Evolutionary conservation across 2,888 invertebrate genomes (phyloP), one percentile per base, ranked within the genome.

Genomic region (Taenaris catops): DNA sequence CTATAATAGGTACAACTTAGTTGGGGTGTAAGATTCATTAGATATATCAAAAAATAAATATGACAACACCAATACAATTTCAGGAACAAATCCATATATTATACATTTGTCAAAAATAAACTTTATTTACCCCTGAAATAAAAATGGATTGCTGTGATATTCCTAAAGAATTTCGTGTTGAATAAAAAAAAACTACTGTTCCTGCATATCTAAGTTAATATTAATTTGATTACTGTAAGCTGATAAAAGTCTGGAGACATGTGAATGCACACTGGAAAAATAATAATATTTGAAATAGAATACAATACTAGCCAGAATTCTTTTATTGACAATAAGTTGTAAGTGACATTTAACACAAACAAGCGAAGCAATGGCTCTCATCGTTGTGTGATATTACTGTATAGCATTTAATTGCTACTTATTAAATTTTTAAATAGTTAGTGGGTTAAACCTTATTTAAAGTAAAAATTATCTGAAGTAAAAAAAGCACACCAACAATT

Each of bases 1-100:
- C 52, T 55, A 55, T 51, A 46, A 54, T 55, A 53, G 54, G 49
- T 58, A 55, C 49, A 50, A 48, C 36, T 48, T 51, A 53, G 43
- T 49, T 48, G 40, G 44, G 44, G 41, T 44, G 36, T 31, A 37
- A 25, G 25, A 44, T 43, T 23, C 23, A 38, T 41, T 29, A 34
- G 34, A 14, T 14, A 37, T 41, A 41, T 36, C 37, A 34, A 38
- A 35, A 31, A 38, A 38, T 31, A 36, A 36, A 42, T 34, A 38
- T 37, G 33, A 43, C 32, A 40, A 47, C 34, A 47, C 44, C 23
- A 34, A 40, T 21, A 25, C 8, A 37, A 25, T 21, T 39, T 11
- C 34, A 36, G 25, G 44, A 44, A 42, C 38, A 45, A 46, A 41
- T 26, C 25, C 29, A 44, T 37, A 44, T 33, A 44, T 33, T 29